phyloP scores from a whole-genome alignment of 1,140 invertebrate species.

The Polypedilum vanderplanki region DNA sequence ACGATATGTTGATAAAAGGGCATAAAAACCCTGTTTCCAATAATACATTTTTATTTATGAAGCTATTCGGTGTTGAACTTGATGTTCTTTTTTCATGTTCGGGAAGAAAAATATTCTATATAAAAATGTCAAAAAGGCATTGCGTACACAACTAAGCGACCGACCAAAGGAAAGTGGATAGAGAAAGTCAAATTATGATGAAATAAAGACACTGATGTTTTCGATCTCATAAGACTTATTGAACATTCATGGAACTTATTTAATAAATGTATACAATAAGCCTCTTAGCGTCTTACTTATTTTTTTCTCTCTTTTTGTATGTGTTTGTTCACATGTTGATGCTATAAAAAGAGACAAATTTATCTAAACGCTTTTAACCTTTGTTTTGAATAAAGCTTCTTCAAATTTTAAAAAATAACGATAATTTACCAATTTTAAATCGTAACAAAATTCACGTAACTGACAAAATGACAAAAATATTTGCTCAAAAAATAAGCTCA shows the following conservation, averaged over 20 bases:
- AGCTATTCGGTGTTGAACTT: background rate
- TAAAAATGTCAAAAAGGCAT: background rate
- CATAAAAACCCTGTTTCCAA: too few relatives aligned
- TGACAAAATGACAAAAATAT: too few relatives aligned
- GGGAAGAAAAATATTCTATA: background rate
- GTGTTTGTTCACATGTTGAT: too few relatives aligned
- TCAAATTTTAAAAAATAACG: too few relatives aligned
- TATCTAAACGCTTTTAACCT: too few relatives aligned
- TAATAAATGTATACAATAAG: background rate
- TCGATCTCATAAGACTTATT: constrained; percentile 15
- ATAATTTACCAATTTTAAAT: too few relatives aligned
- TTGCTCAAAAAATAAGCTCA: too few relatives aligned
- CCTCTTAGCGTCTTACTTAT: background rate
- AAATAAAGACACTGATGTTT: constrained; percentile 6
- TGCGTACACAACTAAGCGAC: background rate
- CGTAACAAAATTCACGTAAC: too few relatives aligned
- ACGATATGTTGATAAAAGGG: background rate
- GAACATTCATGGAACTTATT: background rate
- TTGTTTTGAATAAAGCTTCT: too few relatives aligned
- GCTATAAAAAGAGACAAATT: too few relatives aligned
- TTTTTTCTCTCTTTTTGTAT: background rate
- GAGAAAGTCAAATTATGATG: background rate
- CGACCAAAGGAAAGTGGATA: background rate
- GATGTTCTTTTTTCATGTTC: background rate
- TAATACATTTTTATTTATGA: background rate